Evolutionary conservation across 2,113 vertebrate genomes (phyloP).

Genomic region (Sprattus sprattus): DNA sequence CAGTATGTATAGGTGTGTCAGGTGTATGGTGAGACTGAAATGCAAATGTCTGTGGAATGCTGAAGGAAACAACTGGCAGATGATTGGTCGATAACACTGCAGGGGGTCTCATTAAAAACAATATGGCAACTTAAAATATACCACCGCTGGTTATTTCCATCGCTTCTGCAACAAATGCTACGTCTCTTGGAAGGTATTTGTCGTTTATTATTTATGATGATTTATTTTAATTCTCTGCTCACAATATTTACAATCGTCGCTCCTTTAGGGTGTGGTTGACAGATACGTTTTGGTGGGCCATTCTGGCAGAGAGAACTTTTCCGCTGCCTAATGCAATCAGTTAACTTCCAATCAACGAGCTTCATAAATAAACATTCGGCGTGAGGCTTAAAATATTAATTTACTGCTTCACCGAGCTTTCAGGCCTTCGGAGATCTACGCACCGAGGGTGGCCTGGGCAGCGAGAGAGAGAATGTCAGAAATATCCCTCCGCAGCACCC

Average conservation of each 20-base stretch:
- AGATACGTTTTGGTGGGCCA: too few relatives aligned
- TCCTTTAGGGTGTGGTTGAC: not conserved
- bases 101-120: not conserved
- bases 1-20: too few relatives aligned
- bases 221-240: not conserved
- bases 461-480: not conserved
- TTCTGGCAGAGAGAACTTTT: not conserved
- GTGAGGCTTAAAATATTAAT: not conserved
- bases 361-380: not conserved
- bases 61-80: not conserved
- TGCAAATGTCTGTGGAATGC: not conserved
- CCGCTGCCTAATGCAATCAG: not conserved
- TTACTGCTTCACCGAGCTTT: constrained; percentile 9
- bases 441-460: not conserved
- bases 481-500: not conserved
- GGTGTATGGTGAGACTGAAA: not conserved
- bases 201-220: not conserved
- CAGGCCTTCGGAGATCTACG: not conserved
- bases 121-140: not conserved
- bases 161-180: not conserved
- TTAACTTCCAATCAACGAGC: not conserved
- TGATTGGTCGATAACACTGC: not conserved
- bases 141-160: not conserved
- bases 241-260: too few relatives aligned
- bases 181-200: not conserved